These are phyloP conservation scores for Euphonia xanthogaster DNA, from an alignment of 2,797 vertebrate genomes.

Conservation along the genomic window DNA sequence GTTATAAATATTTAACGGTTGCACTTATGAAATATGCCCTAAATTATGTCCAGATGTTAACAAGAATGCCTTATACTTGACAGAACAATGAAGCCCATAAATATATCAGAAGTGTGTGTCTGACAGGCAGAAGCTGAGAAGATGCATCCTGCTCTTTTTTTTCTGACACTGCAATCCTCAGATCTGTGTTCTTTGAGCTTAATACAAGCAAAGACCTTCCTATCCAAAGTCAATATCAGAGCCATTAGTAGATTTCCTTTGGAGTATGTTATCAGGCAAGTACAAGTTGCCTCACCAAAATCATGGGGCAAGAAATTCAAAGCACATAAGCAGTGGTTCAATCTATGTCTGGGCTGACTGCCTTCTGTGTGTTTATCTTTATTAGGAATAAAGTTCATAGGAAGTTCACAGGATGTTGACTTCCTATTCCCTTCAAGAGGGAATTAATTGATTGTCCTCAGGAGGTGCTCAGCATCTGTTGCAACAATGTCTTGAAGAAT, in stretches of 20 bases:
- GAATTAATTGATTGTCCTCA: conserved; percentile 11
- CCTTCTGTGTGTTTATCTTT: background rate
- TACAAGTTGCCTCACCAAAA: background rate
- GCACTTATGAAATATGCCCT: conserved; percentile 67
- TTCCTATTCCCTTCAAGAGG: background rate
- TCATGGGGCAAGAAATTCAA: background rate
- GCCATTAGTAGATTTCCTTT: background rate
- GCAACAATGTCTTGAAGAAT: background rate
- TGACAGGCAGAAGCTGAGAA: conserved; percentile 44
- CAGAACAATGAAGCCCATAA: conserved; percentile 67
- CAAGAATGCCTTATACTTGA: conserved; percentile 63
- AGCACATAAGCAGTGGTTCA: background rate
- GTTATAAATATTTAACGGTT: conserved; percentile 76
- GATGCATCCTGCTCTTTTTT: background rate
- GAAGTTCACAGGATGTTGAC: background rate
- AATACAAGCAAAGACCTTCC: conserved; percentile 17
- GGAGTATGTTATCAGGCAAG: conserved; percentile 32
- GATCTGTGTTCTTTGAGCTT: conserved; percentile 20
- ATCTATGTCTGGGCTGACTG: background rate
- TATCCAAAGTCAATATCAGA: conserved; percentile 18
- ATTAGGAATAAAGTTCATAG: background rate
- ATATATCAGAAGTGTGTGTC: conserved; percentile 67
- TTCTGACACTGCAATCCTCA: conserved; percentile 34
- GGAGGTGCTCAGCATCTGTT: background rate
- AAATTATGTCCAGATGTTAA: conserved; percentile 75